A percentile compares a stretch with the other conserved stretches of the same genome.
These are phyloP conservation scores for Tenualosa thibaudeaui DNA, from an alignment of 2,797 vertebrate species.

Conservation along the genomic window DNA sequence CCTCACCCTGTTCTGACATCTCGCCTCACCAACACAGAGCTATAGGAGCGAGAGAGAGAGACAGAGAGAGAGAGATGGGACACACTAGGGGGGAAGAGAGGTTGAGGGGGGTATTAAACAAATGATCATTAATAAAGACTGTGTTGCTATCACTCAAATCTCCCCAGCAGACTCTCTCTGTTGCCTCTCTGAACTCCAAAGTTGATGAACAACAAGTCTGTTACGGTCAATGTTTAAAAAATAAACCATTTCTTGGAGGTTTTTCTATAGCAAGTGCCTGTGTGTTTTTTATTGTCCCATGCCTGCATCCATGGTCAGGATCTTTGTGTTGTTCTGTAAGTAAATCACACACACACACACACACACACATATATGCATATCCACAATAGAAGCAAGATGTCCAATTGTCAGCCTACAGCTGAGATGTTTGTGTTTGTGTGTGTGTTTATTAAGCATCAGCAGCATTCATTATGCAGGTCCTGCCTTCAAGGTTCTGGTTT, in stretches of 20 bases:
- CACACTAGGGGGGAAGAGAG: background rate
- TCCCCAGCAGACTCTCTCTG: background rate
- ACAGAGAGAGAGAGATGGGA: background rate
- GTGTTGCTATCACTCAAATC: background rate
- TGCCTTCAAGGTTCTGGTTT: background rate
- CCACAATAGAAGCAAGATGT: background rate
- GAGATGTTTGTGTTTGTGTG: background rate
- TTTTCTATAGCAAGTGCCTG: background rate
- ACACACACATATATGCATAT: no score
- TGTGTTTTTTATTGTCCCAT: background rate
- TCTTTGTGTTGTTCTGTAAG: background rate
- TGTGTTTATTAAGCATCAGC: background rate
- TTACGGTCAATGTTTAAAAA: background rate
- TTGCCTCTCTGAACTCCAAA: background rate
- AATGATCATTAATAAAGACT: background rate
- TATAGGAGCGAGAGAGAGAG: background rate
- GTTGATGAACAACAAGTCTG: background rate
- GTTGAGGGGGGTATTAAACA: background rate
- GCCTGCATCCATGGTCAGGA: background rate
- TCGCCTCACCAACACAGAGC: background rate
- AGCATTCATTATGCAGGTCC: background rate
- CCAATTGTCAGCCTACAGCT: background rate
- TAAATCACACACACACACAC: no score
- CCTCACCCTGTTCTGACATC: background rate
- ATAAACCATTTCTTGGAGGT: background rate